A percentile compares a stretch with the other conserved stretches of the same genome.
These are phyloP conservation scores for Cyclopterus lumpus DNA, from an alignment of 2,797 vertebrate species.

Conservation along the genomic window DNA sequence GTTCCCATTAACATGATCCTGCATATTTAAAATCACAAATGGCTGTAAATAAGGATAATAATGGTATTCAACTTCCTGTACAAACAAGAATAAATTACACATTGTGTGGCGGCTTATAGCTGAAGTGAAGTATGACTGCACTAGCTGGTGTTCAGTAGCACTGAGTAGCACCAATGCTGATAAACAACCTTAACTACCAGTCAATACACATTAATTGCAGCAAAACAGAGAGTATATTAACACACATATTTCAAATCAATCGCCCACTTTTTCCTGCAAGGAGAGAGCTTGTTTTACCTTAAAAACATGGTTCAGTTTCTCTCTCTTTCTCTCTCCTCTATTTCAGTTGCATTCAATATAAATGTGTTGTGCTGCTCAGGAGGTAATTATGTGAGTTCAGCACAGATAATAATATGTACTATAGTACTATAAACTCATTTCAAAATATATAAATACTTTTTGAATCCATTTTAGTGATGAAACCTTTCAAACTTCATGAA, in stretches of 20 bases:
- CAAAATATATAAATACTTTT: not conserved
- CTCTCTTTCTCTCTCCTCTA: not conserved
- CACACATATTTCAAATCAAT: slow-evolving; percentile 48
- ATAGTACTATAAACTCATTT: not conserved
- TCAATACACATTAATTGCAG: slow-evolving; percentile 27
- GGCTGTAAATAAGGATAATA: slow-evolving; percentile 32
- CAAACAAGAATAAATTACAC: slow-evolving; percentile 30
- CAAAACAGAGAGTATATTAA: slow-evolving; percentile 20
- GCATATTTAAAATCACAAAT: slow-evolving; percentile 41
- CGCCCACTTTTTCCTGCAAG: slow-evolving; percentile 42
- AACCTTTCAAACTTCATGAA: slow-evolving; percentile 6
- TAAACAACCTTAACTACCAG: slow-evolving; percentile 13
- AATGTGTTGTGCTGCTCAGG: slow-evolving; percentile 24
- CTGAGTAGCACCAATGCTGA: slow-evolving; percentile 1
- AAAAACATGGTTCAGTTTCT: slow-evolving; percentile 8
- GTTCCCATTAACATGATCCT: slow-evolving; percentile 11
- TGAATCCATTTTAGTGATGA: not conserved
- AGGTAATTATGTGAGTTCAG: slow-evolving; percentile 36
- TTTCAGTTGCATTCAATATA: slow-evolving; percentile 22
- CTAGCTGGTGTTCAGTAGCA: slow-evolving; percentile 1
- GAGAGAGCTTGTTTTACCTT: slow-evolving; percentile 25
- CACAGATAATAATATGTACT: slow-evolving; percentile 17
- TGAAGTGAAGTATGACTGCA: slow-evolving; percentile 28
- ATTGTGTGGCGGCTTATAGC: slow-evolving; percentile 3
- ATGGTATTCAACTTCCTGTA: slow-evolving; percentile 27